Base-by-base conservation (phyloP, 2,888 invertebrate genomes). In the Prosapia bicincta region DNA sequence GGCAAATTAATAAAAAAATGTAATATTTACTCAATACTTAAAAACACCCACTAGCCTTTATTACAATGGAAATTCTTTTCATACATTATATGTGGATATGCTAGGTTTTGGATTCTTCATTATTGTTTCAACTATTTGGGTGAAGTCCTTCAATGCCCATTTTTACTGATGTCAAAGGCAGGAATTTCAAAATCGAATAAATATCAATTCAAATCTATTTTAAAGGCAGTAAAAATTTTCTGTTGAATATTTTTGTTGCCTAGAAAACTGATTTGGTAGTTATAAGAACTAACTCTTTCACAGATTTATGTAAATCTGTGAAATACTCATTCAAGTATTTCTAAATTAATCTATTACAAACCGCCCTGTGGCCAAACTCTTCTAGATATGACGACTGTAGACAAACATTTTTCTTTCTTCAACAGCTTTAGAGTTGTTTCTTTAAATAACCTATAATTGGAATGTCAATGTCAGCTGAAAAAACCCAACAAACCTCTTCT, bases 401-500 rank as follows among this genome's bases (percentile, higher is more conserved):
- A 20, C 2, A 30, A 15, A 38, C 38, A 13, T 38, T 15, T 38
- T 38, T 38, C 38, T 38, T 15, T 5, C 2, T 5, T 38, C 38
- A 38, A 38, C 7, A 38, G 38, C 38, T 38, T 38, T 54, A 20
- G 54, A 20, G 20, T 54, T 54, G 54, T 54, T 54, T 54, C 54
- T 54, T 20, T 54, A 54, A n/a, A 54, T 20, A 54, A 54, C 54
- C 54, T 54, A 54, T 54, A 54, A 38, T 38, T 38, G 38, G 38
- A 15, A 38, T 38, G 38, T 38, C 38, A 38, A 38, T 38, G 15
- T 38, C 38, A 38, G 5, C 38, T 38, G 38, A 38, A 38, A 72
- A 69, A 73, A 38, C 71, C 54, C 71, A 72, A 89, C 85, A 86
- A 85, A 88, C 88, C 88, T 86, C 85, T 86, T 85, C 81, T 89